These are phyloP conservation scores for Nematolebias whitei DNA, from an alignment of 2,113 vertebrate species.

Conservation along the genomic window DNA sequence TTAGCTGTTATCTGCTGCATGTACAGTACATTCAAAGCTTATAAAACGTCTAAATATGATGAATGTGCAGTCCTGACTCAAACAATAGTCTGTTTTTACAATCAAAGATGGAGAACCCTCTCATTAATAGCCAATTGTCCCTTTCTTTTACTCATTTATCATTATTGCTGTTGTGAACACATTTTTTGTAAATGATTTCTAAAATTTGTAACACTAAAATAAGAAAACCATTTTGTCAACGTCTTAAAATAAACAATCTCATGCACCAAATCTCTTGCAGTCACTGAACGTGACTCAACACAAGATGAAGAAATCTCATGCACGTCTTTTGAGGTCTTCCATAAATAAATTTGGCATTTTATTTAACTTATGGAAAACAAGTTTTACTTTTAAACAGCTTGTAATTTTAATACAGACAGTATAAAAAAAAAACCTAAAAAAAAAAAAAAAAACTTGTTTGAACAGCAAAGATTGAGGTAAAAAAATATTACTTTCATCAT, in stretches of 20 bases:
- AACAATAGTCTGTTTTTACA: neutral
- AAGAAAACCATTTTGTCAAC: too few species aligned
- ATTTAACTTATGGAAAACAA: neutral
- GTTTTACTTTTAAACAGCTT: neutral
- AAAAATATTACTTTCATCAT: neutral
- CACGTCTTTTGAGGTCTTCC: neutral
- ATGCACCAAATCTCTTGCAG: neutral
- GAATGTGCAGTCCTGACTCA: neutral
- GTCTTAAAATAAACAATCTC: neutral
- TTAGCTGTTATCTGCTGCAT: neutral
- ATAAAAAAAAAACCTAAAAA: neutral
- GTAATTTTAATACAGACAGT: neutral
- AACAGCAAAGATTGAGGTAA: neutral
- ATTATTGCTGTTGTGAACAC: conserved; percentile 58
- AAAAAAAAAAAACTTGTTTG: too few species aligned
- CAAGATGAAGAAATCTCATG: conserved; percentile 4
- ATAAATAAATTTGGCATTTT: conserved; percentile 7
- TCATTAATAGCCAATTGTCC: neutral
- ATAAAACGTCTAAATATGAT: neutral
- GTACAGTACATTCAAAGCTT: neutral
- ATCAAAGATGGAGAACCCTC: neutral
- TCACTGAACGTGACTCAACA: neutral
- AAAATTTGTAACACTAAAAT: neutral
- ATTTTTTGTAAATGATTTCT: conserved; percentile 16
- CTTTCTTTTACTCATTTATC: conserved; percentile 32